Conservation (phyloP, 2,113 vertebrate species). For the Rhegmatorhina hoffmannsi region DNA sequence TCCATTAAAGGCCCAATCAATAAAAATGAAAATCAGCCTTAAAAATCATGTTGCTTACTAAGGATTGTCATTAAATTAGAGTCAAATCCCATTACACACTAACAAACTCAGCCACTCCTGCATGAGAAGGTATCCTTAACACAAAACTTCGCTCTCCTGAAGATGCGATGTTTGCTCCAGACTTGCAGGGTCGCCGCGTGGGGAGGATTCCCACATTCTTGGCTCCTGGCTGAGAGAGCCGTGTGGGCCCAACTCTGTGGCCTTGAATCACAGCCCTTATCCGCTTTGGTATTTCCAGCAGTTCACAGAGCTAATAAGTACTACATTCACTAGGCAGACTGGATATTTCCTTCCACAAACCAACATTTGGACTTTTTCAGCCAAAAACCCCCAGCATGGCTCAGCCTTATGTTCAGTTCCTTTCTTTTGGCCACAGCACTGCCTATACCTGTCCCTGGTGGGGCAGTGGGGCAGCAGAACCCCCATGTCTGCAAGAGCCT, state of each 20-base stretch:
- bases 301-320: not conserved
- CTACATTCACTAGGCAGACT: not conserved
- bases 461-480: not conserved
- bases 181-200: not conserved
- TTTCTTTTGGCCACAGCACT: not conserved
- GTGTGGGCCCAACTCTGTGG: not conserved
- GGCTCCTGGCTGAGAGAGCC: not conserved
- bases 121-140: not conserved
- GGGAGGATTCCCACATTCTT: not conserved
- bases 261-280: slow-evolving; percentile 17
- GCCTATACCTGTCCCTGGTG: not conserved
- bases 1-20: slow-evolving; percentile 21
- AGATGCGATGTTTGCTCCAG: rapidly evolving
- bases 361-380: not conserved
- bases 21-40: slow-evolving; percentile 30
- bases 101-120: not conserved
- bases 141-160: not conserved
- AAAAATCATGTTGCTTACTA: not conserved
- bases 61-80: slow-evolving; percentile 11
- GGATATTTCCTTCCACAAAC: not conserved
- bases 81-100: slow-evolving; percentile 6
- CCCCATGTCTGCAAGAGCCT: rapidly evolving
- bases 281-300: slow-evolving; percentile 3
- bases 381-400: rapidly evolving
- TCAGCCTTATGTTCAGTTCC: rapidly evolving